These are phyloP conservation scores for Arge pagana DNA, from an alignment of 2,888 invertebrate genomes.

Conservation along the genomic window DNA sequence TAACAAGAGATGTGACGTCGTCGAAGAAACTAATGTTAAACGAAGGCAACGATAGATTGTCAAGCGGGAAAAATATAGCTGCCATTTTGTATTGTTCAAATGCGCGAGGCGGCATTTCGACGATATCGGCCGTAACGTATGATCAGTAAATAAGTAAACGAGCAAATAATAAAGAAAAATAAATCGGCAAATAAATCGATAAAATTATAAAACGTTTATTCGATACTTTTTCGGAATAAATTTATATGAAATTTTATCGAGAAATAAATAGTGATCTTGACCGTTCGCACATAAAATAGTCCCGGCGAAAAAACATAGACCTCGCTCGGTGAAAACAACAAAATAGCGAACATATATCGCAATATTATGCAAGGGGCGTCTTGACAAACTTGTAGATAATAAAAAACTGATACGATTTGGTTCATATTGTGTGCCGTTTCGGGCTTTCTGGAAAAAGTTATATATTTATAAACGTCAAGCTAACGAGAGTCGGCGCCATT, in stretches of 20 bases:
- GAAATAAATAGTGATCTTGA: conserved; percentile 35
- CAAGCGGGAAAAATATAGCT: conserved; percentile 28
- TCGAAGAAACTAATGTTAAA: background rate
- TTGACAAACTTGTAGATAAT: conserved; percentile 42
- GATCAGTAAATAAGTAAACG: conserved; percentile 31
- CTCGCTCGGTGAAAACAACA: conserved; percentile 7
- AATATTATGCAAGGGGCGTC: conserved; percentile 48
- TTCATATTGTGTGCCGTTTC: conserved; percentile 37
- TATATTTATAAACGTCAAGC: conserved; percentile 33
- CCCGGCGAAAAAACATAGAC: conserved; percentile 25
- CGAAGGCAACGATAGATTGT: background rate
- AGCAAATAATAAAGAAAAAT: conserved; percentile 31
- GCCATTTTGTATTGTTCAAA: conserved; percentile 45
- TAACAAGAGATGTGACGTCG: background rate
- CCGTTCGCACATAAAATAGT: conserved; percentile 32
- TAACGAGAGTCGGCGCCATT: background rate
- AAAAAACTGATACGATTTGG: conserved; percentile 51
- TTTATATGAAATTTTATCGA: conserved; percentile 30
- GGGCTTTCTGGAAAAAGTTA: conserved; percentile 34
- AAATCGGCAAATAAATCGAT: conserved; percentile 14
- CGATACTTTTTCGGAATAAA: conserved; percentile 28
- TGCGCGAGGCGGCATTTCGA: conserved; percentile 42
- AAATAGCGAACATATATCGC: conserved; percentile 35
- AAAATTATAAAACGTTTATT: conserved; percentile 29
- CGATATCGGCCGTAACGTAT: conserved; percentile 29